Evolutionary conservation across 2,113 vertebrate genomes (phyloP).

Genomic region (Galemys pyrenaicus): DNA sequence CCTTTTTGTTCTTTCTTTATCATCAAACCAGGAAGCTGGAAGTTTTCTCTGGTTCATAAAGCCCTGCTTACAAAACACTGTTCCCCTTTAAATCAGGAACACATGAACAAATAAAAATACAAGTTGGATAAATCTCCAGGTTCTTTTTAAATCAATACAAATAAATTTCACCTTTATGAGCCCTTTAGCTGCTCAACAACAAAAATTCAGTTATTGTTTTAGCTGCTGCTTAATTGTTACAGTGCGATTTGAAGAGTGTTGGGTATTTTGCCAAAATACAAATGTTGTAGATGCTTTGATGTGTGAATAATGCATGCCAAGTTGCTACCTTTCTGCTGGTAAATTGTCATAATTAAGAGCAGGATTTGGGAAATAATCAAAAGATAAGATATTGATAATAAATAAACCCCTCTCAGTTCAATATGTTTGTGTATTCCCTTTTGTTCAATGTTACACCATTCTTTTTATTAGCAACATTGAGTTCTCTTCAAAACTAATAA

Average conservation of each 20-base stretch:
- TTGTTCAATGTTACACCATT: background rate
- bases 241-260: background rate
- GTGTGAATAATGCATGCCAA: slow-evolving; percentile 26
- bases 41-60: slow-evolving; percentile 36
- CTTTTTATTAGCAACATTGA: slow-evolving; percentile 26
- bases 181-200: background rate
- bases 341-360: slow-evolving; percentile 9
- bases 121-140: slow-evolving; percentile 6
- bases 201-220: slow-evolving; percentile 2
- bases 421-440: background rate
- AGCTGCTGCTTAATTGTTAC: background rate
- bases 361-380: slow-evolving; percentile 42
- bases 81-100: slow-evolving; percentile 12
- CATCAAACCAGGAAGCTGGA: slow-evolving; percentile 4
- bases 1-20: slow-evolving; percentile 37
- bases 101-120: slow-evolving; percentile 46
- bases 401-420: background rate
- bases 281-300: background rate
- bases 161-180: slow-evolving; percentile 37
- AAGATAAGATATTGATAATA: slow-evolving; percentile 7
- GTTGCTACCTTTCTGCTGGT: background rate
- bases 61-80: slow-evolving; percentile 52
- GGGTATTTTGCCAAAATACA: slow-evolving; percentile 46
- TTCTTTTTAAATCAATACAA: slow-evolving; percentile 53
- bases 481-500: background rate